Evolutionary conservation across 2,797 vertebrate genomes (phyloP), one percentile per base, ranked within the genome.

Genomic region (Zalophus californianus): DNA sequence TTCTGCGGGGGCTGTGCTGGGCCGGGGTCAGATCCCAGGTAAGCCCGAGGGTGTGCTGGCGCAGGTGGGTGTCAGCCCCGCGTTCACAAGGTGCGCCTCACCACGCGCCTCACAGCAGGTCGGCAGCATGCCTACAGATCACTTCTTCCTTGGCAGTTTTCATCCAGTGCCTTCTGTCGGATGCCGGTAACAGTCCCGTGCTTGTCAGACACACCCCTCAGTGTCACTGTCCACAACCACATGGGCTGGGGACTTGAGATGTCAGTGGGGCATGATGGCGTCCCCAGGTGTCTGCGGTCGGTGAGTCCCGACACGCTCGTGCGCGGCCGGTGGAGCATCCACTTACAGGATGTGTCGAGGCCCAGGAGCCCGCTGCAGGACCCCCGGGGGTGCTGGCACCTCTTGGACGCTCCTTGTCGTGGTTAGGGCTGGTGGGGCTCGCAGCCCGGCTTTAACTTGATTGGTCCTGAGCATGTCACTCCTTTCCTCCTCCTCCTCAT

Each of bases 391-490:
- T 27, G 12, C 48, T 9, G 38, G 41, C 11, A 0, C 32, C 84
- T 8, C 6, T 20, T 2, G 9, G 32, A 8, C 3, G 0, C 75
- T 13, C 54, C 14, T 12, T 0, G 0, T 2, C 6, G 2, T 25
- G 41, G 21, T 25, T 6, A 2, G 25, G 32, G 50, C 73, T 68
- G 12, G 20, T 21, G 18, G 56, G 18, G 5, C 2, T 50, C 66
- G 21, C 18, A 21, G n/a, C n/a, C 18, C 1, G 2, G n/a, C 41
- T 60, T 11, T 6, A 29, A 23, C 13, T 18, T 1, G 72, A 2
- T 14, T 44, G 52, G 54, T 20, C 25, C 7, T 25, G 41, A 10
- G 41, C 12, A 0, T 8, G 3, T 25, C 4, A 2, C 27, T 38
- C 25, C 52, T 32, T 12, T 78, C 68, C 25, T 85, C 56, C 2